Evolutionary conservation across 2,113 vertebrate species (phyloP).

Genomic region (Beaufortia kweichowensis): DNA sequence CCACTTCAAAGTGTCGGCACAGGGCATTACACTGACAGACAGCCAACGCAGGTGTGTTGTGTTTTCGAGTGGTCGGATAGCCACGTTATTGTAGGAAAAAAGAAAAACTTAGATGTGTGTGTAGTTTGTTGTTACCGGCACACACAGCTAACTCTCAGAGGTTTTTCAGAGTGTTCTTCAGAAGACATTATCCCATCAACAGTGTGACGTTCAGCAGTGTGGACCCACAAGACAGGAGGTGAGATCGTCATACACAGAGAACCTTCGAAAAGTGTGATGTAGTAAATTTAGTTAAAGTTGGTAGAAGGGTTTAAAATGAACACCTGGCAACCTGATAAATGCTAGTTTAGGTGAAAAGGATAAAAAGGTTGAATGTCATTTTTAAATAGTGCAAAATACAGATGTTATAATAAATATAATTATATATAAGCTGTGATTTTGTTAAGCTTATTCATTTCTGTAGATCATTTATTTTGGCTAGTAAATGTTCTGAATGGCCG

Average conservation of each 20-base stretch:
- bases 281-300: no score
- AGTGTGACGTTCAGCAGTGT: constrained; percentile 87
- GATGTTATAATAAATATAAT: no score
- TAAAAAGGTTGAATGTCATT: no score
- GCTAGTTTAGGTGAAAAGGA: no score
- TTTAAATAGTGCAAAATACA: no score
- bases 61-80: not conserved
- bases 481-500: no score
- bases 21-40: constrained; percentile 90
- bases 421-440: no score
- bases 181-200: constrained; percentile 87
- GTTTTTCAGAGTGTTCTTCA: constrained; percentile 83
- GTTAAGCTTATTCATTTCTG: no score
- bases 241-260: constrained; percentile 25
- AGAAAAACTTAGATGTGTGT: not conserved
- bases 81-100: not conserved
- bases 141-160: not conserved
- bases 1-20: constrained; percentile 90
- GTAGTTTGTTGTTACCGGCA: not conserved
- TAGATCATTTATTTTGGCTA: no score
- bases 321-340: no score
- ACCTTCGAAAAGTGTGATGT: no score
- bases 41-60: constrained; percentile 81
- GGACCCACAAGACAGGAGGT: constrained; percentile 90
- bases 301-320: no score